phyloP scores from a whole-genome alignment of 1,140 invertebrate genomes.

The Solenopsis invicta region DNA sequence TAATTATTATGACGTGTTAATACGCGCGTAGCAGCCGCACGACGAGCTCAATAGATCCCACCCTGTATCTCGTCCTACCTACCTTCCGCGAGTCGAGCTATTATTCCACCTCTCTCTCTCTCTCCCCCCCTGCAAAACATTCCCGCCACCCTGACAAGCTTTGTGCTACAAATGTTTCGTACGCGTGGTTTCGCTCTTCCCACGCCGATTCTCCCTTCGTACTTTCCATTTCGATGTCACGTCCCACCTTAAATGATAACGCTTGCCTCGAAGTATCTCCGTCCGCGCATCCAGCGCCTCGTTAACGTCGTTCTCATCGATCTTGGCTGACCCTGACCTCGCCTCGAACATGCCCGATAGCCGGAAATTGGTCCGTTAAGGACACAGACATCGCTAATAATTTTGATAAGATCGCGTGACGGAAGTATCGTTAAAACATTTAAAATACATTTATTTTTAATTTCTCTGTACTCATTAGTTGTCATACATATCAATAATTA shows the following conservation, averaged over 20 bases:
- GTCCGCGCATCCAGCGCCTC: conserved; percentile 51
- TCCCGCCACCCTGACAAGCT: conserved; percentile 68
- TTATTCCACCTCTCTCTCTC: conserved; percentile 1
- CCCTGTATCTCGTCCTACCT: conserved; percentile 73
- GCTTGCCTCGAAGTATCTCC: conserved; percentile 52
- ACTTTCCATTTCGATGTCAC: conserved; percentile 64
- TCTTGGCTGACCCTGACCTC: conserved; percentile 60
- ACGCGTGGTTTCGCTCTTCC: conserved; percentile 27
- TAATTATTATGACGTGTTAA: conserved; percentile 82
- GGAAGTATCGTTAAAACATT: conserved; percentile 32
- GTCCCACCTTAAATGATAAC: conserved; percentile 53
- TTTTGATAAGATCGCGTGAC: neutral
- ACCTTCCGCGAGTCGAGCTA: conserved; percentile 33
- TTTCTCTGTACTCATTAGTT: neutral
- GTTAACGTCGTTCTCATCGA: conserved; percentile 62
- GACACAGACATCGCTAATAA: conserved; percentile 46
- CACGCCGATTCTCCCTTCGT: conserved; percentile 21
- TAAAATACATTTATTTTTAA: neutral
- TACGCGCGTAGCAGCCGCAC: conserved; percentile 71
- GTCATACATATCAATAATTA: neutral
- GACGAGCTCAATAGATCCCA: conserved; percentile 78
- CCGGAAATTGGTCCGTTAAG: conserved; percentile 59
- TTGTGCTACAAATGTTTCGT: conserved; percentile 76
- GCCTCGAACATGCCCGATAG: conserved; percentile 54
- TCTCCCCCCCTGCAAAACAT: conserved; percentile 49